Evolutionary conservation across 2,888 invertebrate species (phyloP), one percentile per base, ranked within the genome.

Genomic region (Tricholauxania praeusta): DNA sequence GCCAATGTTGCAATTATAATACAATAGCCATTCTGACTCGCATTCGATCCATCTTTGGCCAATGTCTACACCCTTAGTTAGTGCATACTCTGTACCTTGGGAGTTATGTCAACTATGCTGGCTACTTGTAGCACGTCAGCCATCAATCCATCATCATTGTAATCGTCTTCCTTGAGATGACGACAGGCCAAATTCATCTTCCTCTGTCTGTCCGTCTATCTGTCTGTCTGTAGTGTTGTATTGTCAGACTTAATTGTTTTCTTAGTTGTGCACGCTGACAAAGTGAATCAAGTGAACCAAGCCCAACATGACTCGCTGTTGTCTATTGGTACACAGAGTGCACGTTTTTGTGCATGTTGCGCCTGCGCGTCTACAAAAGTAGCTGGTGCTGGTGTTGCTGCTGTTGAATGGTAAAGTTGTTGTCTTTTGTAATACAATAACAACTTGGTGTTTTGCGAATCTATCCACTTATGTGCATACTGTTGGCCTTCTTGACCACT

Each of bases 61-160:
- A 22, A 57, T 47, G 68, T 47, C 68, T 59, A 68, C 68, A 59
- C 68, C 68, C 48, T 59, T 59, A 48, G 49, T 49, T 49, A 64
- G 64, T 19, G 48, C 17, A n/a, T 49, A 64, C 4, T 64, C 22
- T 48, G 49, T 59, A 59, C 59, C 68, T 47, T 59, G 19, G 57
- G 53, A 71, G 32, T 63, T 62, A 47, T 53, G 62, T 52, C 19
- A 48, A 55, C 49, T 51, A 63, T 63, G 63, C 28, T 53, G 70
- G 70, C 53, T 62, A 71, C 70, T 53, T 71, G 70, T 63, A 71
- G 63, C 70, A 71, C 62, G 53, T 71, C 70, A 71, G 52, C 63
- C 70, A 71, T 71, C 70, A 71, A 71, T 71, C 70, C 49, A 39
- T 52, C 63, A 51, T 71, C 63, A 63, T 28, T 39, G 22, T 39